phyloP scores from a whole-genome alignment of 2,113 vertebrate species.

The Sinocyclocheilus anophthalmus region DNA sequence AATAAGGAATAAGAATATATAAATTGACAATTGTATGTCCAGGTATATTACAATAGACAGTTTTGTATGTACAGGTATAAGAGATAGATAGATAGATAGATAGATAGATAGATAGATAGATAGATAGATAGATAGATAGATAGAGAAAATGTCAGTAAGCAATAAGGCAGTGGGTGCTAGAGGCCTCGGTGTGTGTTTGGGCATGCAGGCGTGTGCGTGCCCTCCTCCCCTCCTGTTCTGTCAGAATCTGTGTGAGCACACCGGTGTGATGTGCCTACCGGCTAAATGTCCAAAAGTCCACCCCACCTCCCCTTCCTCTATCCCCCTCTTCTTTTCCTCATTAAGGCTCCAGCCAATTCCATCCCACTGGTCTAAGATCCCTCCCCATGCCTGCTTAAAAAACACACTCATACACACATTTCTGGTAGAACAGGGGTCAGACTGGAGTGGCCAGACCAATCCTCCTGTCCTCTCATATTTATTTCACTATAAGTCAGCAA shows the following conservation, averaged over 20 bases:
- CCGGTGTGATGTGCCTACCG: constrained; percentile 69
- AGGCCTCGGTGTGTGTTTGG: constrained; percentile 63
- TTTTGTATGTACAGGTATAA: too few relatives aligned
- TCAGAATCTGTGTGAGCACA: constrained; percentile 69
- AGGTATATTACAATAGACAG: too few relatives aligned
- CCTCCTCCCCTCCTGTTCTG: constrained; percentile 63
- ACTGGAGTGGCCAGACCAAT: constrained; percentile 40
- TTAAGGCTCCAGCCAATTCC: background rate
- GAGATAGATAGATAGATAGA: too few relatives aligned
- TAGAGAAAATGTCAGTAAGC: constrained; percentile 74
- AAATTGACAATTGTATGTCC: too few relatives aligned
- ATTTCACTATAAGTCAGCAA: constrained; percentile 20
- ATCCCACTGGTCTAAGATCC: constrained; percentile 21
- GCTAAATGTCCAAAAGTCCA: constrained; percentile 67
- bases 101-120: too few relatives aligned
- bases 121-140: background rate
- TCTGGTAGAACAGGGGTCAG: constrained; percentile 29
- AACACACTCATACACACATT: constrained; percentile 8
- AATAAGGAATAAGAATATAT: too few relatives aligned
- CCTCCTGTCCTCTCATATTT: constrained; percentile 52
- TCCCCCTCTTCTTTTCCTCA: constrained; percentile 30
- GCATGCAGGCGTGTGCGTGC: constrained; percentile 63
- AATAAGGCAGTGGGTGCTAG: constrained; percentile 69
- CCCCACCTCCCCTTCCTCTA: constrained; percentile 54
- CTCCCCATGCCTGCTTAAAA: background rate